These are phyloP conservation scores for Trissolcus basalis DNA, from an alignment of 1,140 invertebrate genomes.

Conservation along the genomic window DNA sequence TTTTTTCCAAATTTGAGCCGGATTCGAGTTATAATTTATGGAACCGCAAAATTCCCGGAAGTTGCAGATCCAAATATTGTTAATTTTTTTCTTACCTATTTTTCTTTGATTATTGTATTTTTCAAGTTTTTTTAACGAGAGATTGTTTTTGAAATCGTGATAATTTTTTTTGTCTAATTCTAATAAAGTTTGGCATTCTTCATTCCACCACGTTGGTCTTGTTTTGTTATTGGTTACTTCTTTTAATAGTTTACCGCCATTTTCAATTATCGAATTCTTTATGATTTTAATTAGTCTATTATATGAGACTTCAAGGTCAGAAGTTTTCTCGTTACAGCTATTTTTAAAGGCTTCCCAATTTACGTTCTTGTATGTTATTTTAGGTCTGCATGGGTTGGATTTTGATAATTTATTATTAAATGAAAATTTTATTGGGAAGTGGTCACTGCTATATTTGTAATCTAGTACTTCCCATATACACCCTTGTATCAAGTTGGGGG, in stretches of 20 bases:
- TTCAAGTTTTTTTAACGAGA: neutral
- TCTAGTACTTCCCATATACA: too few relatives aligned
- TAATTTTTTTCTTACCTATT: neutral
- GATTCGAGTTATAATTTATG: neutral
- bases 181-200: neutral
- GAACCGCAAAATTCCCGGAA: neutral
- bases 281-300: conserved; percentile 1
- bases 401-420: too few relatives aligned
- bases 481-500: too few relatives aligned
- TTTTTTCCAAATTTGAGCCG: neutral
- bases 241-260: neutral
- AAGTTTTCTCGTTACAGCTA: neutral
- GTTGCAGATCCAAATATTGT: neutral
- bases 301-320: neutral
- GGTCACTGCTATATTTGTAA: too few relatives aligned
- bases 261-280: neutral
- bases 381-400: too few relatives aligned
- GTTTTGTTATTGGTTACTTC: neutral
- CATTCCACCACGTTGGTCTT: conserved; percentile 1
- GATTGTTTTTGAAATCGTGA: neutral
- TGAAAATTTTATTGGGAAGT: too few relatives aligned
- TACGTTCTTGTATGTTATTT: too few relatives aligned
- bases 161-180: neutral
- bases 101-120: neutral
- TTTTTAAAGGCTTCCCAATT: neutral